A percentile compares a stretch with the other conserved stretches of the same genome.
These are phyloP conservation scores for Brevipalpus yothersi DNA, from an alignment of 1,140 invertebrate genomes.

Conservation along the genomic window DNA sequence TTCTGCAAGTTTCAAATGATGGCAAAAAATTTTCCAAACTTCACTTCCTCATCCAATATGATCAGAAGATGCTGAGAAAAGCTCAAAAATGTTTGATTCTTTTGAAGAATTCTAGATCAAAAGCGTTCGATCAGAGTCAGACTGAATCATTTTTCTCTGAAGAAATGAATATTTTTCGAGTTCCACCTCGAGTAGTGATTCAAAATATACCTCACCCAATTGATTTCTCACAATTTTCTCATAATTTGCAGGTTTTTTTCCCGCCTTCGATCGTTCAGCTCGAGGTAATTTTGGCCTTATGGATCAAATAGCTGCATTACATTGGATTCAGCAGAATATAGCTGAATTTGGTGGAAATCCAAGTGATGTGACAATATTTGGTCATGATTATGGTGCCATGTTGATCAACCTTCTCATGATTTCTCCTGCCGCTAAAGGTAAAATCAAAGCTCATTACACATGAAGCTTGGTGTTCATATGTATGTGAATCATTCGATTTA, in stretches of 20 bases:
- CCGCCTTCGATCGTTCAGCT: conserved; percentile 12
- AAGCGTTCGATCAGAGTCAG: too few species aligned
- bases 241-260: conserved; percentile 13
- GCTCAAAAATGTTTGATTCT: too few species aligned
- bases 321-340: conserved; percentile 49
- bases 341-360: conserved; percentile 24
- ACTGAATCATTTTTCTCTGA: too few species aligned
- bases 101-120: too few species aligned
- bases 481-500: not conserved
- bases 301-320: conserved; percentile 30
- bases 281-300: conserved; percentile 18
- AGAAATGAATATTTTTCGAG: too few species aligned
- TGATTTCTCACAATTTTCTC: not conserved
- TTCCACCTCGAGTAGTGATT: too few species aligned
- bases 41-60: too few species aligned
- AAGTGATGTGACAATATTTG: conserved; percentile 19
- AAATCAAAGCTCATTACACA: not conserved
- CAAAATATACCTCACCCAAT: not conserved
- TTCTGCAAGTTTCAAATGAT: too few species aligned
- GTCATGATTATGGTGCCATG: conserved; percentile 21
- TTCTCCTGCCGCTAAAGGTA: conserved; percentile 22
- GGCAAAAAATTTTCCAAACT: too few species aligned
- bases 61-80: too few species aligned
- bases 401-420: conserved; percentile 15
- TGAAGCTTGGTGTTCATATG: not conserved